Evolutionary conservation across 2,113 vertebrate species (phyloP), one percentile per base, ranked within the genome.

Genomic region (Isichthys henryi): DNA sequence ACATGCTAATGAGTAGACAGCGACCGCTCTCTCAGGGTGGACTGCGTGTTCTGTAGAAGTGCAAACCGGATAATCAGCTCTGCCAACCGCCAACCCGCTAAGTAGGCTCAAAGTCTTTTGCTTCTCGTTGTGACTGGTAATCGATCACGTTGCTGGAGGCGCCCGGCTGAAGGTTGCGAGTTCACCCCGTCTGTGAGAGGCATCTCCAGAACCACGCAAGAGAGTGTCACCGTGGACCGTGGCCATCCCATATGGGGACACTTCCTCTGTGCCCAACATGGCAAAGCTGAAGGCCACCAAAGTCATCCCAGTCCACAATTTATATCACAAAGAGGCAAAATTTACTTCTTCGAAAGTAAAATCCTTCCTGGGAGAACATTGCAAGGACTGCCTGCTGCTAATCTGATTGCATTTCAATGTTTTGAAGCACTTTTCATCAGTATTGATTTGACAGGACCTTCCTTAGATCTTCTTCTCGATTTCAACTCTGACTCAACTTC

Each of bases 11-110:
- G 35, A 82, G 77, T 8, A 21, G 19, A 21, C 17, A 8, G 19
- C 1, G 10, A 10, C 19, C 11, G 8, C 50, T 27, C 50, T 15
- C 31, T 35, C 85, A 17, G 49, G 50, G 19, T 6, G 8, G 9
- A 19, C 50, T 56, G 49, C 17, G 15, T 52, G 23, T 5, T 27
- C 48, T 52, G 49, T 43, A 87, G 88, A 50, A 45, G 45, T 13
- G 52, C 46, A 17, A 43, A 86, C 58, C 56, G 7, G 87, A 39
- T 88, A 90, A 90, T 91, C 90, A 91, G 91, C 90, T 86, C 74
- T 31, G 87, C 87, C 31, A 90, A 89, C 85, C 90, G 39, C 39
- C 39, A 39, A 39, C 39, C 90, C 62, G 88, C 82, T 91, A 74
- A 92, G 91, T 31, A 88, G 88, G 89, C 90, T 90, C 83, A 27